Evolutionary conservation across 1,140 invertebrate genomes (phyloP), one percentile per base, ranked within the genome.

Genomic region (Trypoxylus dichotomus): DNA sequence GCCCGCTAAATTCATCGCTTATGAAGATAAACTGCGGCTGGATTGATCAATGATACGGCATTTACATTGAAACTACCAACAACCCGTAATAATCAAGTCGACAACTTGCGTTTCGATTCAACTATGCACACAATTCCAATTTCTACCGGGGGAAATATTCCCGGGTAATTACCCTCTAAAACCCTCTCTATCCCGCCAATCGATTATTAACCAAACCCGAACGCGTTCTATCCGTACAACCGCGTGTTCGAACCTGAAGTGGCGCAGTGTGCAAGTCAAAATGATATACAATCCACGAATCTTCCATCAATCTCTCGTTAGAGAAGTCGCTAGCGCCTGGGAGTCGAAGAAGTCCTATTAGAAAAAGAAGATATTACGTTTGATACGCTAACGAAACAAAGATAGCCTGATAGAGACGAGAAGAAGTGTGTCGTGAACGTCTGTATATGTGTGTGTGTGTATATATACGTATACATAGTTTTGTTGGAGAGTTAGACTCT

Each of bases 241-340:
- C 27, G 60, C 60, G 60, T 68, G 60, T 15, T 68, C 24, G 60
- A 68, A 68, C 60, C 60, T 68, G 60, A 68, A 68, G 60, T 68
- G 60, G 60, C 24, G 60, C 60, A 68, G 19, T 68, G 60, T 68
- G 60, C 60, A 68, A 68, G 60, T 68, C 60, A 68, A 68, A 68
- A 68, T 68, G 60, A 68, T 68, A 68, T 68, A 68, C 60, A 68
- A 15, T 29, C 60, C 24, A 68, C 60, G 60, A 24, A 68, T 68
- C 19, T 68, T 68, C 60, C 19, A 68, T 68, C 60, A 68, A 68
- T 68, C 60, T 68, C 60, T 24, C 24, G 60, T 11, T 29, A 29
- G 19, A 68, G 60, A 68, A 24, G 60, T 68, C 60, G 60, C 60
- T 29, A 54, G 60, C 11, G 24, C 32, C 21, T 25, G 27, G 21